Percentiles rank a stretch among this genome's conserved stretches.
These are phyloP conservation scores for Lasius fuliginosus DNA, from an alignment of 2,888 invertebrate species.

Conservation along the genomic window DNA sequence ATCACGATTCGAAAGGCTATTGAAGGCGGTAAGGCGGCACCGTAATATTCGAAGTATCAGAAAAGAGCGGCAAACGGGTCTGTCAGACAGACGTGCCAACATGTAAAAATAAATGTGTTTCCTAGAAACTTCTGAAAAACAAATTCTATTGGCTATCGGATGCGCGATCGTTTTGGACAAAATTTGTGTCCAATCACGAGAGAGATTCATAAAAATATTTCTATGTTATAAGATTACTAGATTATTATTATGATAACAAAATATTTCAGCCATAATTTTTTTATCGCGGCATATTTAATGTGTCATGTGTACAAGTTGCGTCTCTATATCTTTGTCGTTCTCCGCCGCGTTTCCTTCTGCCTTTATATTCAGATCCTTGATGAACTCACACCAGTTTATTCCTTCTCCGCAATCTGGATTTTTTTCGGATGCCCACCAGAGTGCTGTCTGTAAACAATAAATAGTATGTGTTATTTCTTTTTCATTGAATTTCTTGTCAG, in stretches of 20 bases:
- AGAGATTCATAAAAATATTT: background rate
- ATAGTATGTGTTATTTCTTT: background rate
- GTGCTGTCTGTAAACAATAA: slow-evolving; percentile 81
- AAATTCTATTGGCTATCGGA: background rate
- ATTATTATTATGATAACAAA: background rate
- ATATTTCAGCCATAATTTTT: background rate
- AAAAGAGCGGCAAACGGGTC: background rate
- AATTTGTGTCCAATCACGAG: background rate
- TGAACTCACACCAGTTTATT: slow-evolving; percentile 87
- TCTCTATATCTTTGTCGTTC: background rate
- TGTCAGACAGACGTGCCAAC: background rate
- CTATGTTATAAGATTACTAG: background rate
- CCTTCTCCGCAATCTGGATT: slow-evolving; percentile 85
- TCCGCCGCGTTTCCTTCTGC: slow-evolving; percentile 65
- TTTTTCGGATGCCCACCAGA: slow-evolving; percentile 86
- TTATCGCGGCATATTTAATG: background rate
- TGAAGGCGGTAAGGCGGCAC: background rate
- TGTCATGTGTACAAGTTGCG: background rate
- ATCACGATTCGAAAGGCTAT: background rate
- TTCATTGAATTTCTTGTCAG: background rate
- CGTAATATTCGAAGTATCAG: background rate
- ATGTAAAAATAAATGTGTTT: background rate
- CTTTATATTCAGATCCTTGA: slow-evolving; percentile 86
- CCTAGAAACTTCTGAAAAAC: background rate
- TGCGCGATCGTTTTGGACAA: background rate